Evolutionary conservation across 2,113 vertebrate genomes (phyloP), one percentile per base, ranked within the genome.

Genomic region (Petrocephalus zakoni): DNA sequence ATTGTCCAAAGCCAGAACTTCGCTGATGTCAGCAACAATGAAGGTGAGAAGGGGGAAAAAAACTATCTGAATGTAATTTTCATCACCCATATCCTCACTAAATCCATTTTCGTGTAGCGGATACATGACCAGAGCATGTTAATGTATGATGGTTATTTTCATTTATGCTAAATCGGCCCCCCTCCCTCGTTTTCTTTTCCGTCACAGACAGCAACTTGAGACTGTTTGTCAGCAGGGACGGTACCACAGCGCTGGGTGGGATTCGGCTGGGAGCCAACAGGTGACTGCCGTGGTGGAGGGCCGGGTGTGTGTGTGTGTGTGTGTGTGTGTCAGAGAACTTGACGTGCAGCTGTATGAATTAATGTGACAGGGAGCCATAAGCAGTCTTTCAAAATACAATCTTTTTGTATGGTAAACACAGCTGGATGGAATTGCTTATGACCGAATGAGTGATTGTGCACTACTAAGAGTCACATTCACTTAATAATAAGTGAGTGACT

Each of bases 1-100:
- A 99, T 99, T 29, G 96, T 99, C 94, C 98, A 99, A 93, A 99
- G 98, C 93, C 98, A 99, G 92, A 98, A 99, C 95, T 99, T 99
- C 93, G 97, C 96, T 0, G 98, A 99, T 0, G 95, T 97, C 95
- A 97, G 96, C 95, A 96, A 98, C 95, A 97, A 96, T 4, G 98
- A 99, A 96, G 98, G 98, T 98, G 34, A 88, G 55, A 22, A 51
- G 15, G 51, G 21, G 0, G 51, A 25, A 22, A 68, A 68, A 46
- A 83, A 19, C 15, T 21, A 83, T 83, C 81, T 13, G 46, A 46
- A n/a, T 10, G 21, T 17, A n/a, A 5, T 49, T 46, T n/a, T 49
- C 21, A 25, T 68, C n/a, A 68, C 61, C 21, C 21, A 8, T 6
- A 68, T 6, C 53, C 7, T 53, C 17, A 55, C 53, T 13, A 55